These are phyloP conservation scores for Arvicanthis niloticus DNA, from an alignment of 2,113 vertebrate genomes.

Conservation along the genomic window DNA sequence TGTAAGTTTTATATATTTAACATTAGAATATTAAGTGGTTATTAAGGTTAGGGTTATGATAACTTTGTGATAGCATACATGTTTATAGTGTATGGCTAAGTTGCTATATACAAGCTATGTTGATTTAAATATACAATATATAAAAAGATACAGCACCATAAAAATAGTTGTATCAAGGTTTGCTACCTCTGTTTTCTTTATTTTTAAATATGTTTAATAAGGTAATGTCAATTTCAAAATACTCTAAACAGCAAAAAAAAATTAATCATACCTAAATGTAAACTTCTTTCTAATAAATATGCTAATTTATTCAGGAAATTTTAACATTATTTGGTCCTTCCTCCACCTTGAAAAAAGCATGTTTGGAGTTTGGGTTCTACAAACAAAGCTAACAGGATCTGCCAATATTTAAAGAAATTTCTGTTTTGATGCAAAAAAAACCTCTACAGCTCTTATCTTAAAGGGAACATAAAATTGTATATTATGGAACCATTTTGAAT, in stretches of 20 bases:
- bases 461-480: neutral
- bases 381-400: neutral
- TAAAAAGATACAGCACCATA: neutral
- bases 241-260: neutral
- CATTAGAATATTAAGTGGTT: neutral
- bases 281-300: neutral
- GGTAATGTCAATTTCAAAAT: neutral
- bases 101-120: neutral
- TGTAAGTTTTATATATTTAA: neutral
- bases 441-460: neutral
- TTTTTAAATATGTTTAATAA: neutral
- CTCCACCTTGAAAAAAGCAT: neutral
- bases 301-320: neutral
- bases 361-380: neutral
- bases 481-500: neutral
- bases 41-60: neutral
- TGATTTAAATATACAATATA: neutral
- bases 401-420: neutral
- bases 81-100: neutral
- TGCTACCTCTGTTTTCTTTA: neutral
- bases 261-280: neutral
- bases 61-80: neutral
- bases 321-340: neutral
- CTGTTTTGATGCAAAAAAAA: neutral
- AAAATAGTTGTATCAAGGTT: neutral